Evolutionary conservation across 2,797 vertebrate genomes (phyloP), one percentile per base, ranked within the genome.

Genomic region (Sebastes melanostomus): DNA sequence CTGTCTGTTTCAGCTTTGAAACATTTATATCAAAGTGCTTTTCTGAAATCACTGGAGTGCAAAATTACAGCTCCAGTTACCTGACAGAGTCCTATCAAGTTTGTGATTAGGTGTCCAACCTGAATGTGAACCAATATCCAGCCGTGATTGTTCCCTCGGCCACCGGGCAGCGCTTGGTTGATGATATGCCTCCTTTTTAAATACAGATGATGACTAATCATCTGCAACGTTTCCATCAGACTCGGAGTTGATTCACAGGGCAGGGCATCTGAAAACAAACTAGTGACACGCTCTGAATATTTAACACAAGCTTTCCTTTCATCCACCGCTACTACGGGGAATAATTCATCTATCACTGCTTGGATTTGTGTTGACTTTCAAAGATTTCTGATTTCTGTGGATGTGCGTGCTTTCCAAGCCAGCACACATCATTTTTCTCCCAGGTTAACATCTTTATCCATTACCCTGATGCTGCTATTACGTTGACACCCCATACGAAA

Each of bases 31-130:
- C 89, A 93, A 90, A 86, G 86, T 46, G 78, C 82, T 78, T 90
- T 81, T 88, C 81, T 80, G 86, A 90, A 92, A 86, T 79, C 91
- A 86, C 68, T 79, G 75, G 65, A 81, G 90, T 90, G 66, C 75
- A 93, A 94, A 94, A 95, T 95, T 89, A 91, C 87, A 81, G 79
- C 86, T 72, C 27, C 84, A 61, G 86, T 85, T 82, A 89, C 82
- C 88, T 82, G 86, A 87, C 86, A 77, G 78, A 82, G 84, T 88
- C 73, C 86, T 72, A 88, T 94, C 90, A 88, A 70, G 82, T 90
- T 86, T 86, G 77, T 82, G 89, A 92, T 90, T 86, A 86, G 86
- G 85, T 85, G 82, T 86, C 78, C 82, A 75, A 72, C 75, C 66
- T 72, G 71, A 89, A 90, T 72, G 81, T 66, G 83, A 89, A 82